Base-by-base conservation (phyloP, 1,140 invertebrate genomes). In the Drosophila mauritiana region DNA sequence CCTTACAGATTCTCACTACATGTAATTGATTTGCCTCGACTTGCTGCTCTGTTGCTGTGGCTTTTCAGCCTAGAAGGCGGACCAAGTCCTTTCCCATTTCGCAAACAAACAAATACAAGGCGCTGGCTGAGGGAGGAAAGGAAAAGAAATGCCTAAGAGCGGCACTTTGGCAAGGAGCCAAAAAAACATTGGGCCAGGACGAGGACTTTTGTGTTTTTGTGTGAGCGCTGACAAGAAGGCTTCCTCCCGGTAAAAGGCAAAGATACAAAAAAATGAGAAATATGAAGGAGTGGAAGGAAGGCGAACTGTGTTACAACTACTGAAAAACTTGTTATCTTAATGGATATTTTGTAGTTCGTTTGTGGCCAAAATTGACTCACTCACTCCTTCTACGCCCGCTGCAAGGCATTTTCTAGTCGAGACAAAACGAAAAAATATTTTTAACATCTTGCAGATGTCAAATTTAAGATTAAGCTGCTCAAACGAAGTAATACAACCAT, bases 321-420 rank as follows among this genome's bases (percentile, higher is more conserved):
- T 89, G 82, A 86, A 89, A 77, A 88, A 88, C 83, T 88, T 88
- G 83, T 88, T 88, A 88, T 88, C 83, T 88, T 88, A 88, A 88
- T 88, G 84, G 83, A 89, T 88, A 88, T 88, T 88, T 88, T 88
- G 83, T 89, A 88, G 76, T 88, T 88, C 84, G 83, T 89, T 88
- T 88, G 83, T 89, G 84, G 83, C 67, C 73, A 62, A 88, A 88
- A 88, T 89, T 89, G 83, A 88, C 83, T 89, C 84, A 72, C 79
- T 83, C 79, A 72, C 74, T 83, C 69, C 39, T 46, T 51, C 12
- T 58, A 31, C 42, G 48, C 51, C 78, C 49, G 58, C 59, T 52
- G 61, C 46, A 37, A 43, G 68, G 37, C 51, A 63, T 59, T 73
- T 73, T 52, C 20, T 36, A n/a, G 1, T 39, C 17, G 12, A 15